phyloP scores from a whole-genome alignment of 2,113 vertebrate genomes.

The Mobula birostris region DNA sequence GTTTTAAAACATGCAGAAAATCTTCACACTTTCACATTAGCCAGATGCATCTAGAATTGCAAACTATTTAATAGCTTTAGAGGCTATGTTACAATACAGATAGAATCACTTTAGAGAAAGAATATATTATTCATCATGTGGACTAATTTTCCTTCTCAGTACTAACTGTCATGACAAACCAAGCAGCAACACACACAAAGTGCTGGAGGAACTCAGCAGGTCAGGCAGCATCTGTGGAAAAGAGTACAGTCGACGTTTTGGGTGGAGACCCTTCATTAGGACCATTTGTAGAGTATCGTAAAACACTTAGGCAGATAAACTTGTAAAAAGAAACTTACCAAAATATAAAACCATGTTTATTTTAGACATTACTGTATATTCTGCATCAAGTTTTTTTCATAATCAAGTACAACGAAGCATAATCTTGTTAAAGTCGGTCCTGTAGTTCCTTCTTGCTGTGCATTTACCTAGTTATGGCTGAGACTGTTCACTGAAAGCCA shows the following conservation, averaged over 20 bases:
- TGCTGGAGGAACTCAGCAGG: no score
- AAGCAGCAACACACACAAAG: no score
- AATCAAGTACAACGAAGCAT: no score
- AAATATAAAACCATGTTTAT: background rate
- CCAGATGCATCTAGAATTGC: no score
- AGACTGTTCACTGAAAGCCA: slow-evolving; percentile 28
- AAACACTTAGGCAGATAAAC: background rate
- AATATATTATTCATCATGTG: background rate
- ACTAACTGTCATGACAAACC: background rate
- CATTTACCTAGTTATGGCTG: background rate
- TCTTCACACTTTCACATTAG: no score
- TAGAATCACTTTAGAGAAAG: background rate
- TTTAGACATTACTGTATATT: background rate
- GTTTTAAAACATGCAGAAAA: background rate
- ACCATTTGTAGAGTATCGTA: background rate
- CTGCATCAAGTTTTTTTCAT: background rate
- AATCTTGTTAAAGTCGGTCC: no score
- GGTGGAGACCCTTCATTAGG: no score
- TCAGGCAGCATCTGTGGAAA: no score
- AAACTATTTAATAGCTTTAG: background rate
- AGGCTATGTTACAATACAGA: background rate
- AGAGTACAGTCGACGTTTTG: no score
- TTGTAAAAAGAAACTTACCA: background rate
- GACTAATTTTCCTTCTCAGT: background rate
- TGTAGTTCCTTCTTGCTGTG: background rate